Evolutionary conservation across 1,140 invertebrate genomes (phyloP).

Genomic region (Caenorhabditis elegans): DNA sequence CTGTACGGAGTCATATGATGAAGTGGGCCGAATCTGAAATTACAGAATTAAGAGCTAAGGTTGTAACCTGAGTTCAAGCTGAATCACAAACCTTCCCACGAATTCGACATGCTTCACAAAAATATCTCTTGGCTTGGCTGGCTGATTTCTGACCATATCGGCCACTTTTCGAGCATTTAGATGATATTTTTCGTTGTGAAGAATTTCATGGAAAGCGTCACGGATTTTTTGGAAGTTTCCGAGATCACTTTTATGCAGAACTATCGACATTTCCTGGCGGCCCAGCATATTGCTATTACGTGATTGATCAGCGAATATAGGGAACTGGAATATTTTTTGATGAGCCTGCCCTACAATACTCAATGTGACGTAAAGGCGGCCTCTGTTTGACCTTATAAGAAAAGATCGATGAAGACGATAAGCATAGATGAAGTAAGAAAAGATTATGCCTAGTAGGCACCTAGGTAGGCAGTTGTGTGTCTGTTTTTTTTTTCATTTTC

Average conservation of each 20-base stretch:
- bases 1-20: background rate
- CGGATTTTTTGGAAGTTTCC: background rate
- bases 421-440: no score
- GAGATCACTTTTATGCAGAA: conserved; percentile 39
- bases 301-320: conserved; percentile 54
- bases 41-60: no score
- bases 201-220: conserved; percentile 27
- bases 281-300: conserved; percentile 46
- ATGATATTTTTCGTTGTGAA: conserved; percentile 29
- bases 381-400: no score
- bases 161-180: background rate
- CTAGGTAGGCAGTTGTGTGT: no score
- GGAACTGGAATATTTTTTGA: background rate
- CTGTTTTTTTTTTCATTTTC: no score
- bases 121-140: background rate
- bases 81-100: no score
- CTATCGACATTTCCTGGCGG: conserved; percentile 42
- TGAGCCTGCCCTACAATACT: no score
- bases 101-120: conserved; percentile 25
- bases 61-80: no score
- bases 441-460: no score
- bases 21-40: conserved; percentile 7
- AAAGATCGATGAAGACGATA: no score
- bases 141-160: conserved; percentile 16
- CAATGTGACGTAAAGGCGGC: no score